Conservation (phyloP, 2,888 invertebrate species). For the Drosophila neoperkinsi region DNA sequence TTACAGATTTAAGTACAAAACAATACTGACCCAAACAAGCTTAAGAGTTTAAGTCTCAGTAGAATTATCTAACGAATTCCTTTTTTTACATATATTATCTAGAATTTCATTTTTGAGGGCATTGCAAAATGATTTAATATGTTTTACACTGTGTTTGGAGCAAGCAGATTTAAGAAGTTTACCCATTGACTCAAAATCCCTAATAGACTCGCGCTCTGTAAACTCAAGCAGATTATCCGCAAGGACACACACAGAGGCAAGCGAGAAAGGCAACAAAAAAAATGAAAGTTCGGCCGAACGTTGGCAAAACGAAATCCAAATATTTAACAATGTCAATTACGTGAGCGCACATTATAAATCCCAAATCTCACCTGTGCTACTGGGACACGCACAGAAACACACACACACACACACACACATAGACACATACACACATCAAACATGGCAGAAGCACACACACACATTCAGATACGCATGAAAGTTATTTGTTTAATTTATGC, state of each 20-base stretch:
- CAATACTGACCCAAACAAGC: neutral
- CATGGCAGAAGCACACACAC: conserved; percentile 27
- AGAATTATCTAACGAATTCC: neutral
- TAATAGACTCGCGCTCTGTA: conserved; percentile 36
- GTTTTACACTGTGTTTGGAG: neutral
- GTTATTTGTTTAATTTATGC: conserved; percentile 80
- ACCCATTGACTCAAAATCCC: conserved; percentile 3
- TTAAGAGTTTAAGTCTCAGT: neutral
- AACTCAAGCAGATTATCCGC: conserved; percentile 38
- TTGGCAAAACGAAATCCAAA: conserved; percentile 65
- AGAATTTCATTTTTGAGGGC: neutral
- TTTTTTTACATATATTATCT: neutral
- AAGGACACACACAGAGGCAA: conserved; percentile 30
- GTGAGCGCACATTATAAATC: conserved; percentile 79
- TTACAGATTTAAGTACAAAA: neutral
- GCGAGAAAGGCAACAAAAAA: conserved; percentile 2
- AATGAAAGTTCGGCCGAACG: conserved; percentile 26
- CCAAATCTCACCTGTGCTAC: conserved; percentile 78
- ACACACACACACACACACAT: conserved; percentile 15
- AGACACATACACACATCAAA: conserved; percentile 36
- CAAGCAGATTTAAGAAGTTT: neutral
- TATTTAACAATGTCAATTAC: conserved; percentile 81
- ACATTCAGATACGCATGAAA: conserved; percentile 36
- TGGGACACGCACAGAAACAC: conserved; percentile 44
- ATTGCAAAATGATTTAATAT: neutral